Evolutionary conservation across 2,113 vertebrate species (phyloP), one percentile per base, ranked within the genome.

Genomic region (Ctenodactylus gundi): DNA sequence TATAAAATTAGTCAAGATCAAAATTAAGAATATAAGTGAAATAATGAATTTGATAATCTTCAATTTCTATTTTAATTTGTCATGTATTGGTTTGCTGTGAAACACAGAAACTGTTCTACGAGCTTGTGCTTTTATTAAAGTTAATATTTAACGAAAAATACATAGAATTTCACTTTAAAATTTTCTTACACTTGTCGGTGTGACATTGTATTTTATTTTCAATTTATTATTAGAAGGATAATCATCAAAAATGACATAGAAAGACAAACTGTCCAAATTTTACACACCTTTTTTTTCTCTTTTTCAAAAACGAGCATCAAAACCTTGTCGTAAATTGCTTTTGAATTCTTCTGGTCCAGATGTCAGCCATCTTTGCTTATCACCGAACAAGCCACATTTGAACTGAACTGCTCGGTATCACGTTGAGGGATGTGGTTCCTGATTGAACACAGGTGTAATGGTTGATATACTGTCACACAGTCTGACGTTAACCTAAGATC

Each of bases 401-500:
- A 98, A 98, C 98, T 98, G 97, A 97, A 72, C 96, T 97, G 97
- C 97, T 98, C 98, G 97, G 97, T 96, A 98, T 97, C 94, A 83
- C 97, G 44, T 90, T 98, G 98, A 98, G 97, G 97, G 97, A 98
- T 98, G 98, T 97, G 97, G 97, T 6, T 97, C 94, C 97, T 98
- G 99, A 99, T 98, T 99, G 99, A 99, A 99, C 98, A 98, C 98
- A 99, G 99, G 99, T 99, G 98, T 98, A 99, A 98, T 97, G 98
- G 98, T 98, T 99, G 98, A 99, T 99, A 99, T 98, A 98, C 98
- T 99, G 99, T 99, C 98, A 98, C 98, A 98, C 73, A 85, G 98
- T 98, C 98, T 98, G 98, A 99, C 98, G 98, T 99, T 99, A 99
- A 99, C 98, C 98, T 98, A 98, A 99, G 98, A 99, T 99, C 98